Evolutionary conservation across 2,888 invertebrate species (phyloP), one percentile per base, ranked within the genome.

Genomic region (Nematopogon swammerdamellus): DNA sequence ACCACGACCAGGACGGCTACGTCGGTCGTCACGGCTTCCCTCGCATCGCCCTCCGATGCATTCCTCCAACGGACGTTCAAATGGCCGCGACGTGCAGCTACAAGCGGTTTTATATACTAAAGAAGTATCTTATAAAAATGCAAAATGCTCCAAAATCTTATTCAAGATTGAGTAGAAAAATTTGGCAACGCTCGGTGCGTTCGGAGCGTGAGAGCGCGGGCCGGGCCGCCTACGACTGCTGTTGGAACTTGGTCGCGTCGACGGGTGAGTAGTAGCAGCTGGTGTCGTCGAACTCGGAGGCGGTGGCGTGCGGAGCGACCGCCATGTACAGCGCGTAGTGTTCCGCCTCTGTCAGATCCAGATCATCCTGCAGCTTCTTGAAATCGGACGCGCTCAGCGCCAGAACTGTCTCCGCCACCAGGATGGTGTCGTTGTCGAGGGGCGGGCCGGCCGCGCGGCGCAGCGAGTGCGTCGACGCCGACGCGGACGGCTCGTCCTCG

Each of bases 281-380:
- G 62, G 87, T 87, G 59, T 94, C 94, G 57, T 94, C 94, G 63
- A 93, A 93, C 66, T 94, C 93, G 10, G 92, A 93, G 19, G 82
- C 87, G 0, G 92, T 92, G 18, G 93, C 93, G 63, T 87, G 89
- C 1, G 93, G 93, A 11, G 93, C 92, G 63, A 92, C 85, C 49
- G 89, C 87, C 59, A 92, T 93, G 59, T 94, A 94, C 52, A 94
- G 68, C 29, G 93, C 93, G 66, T 91, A 93, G 63, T 93, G 91
- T 61, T 94, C 94, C 1, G 92, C 93, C 57, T 93, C 92, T 0
- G 92, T 92, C 25, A 93, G 69, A 57, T 91, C 92, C 44, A 88
- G 66, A 51, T 85, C 84, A 42, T 79, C 79, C 47, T 71, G 79
- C 1, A 80, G 60, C 58, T 70, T 70, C 29, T 63, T 64, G 52